Base-by-base conservation (phyloP, 2,888 invertebrate species). In the Phlogophora meticulosa region DNA sequence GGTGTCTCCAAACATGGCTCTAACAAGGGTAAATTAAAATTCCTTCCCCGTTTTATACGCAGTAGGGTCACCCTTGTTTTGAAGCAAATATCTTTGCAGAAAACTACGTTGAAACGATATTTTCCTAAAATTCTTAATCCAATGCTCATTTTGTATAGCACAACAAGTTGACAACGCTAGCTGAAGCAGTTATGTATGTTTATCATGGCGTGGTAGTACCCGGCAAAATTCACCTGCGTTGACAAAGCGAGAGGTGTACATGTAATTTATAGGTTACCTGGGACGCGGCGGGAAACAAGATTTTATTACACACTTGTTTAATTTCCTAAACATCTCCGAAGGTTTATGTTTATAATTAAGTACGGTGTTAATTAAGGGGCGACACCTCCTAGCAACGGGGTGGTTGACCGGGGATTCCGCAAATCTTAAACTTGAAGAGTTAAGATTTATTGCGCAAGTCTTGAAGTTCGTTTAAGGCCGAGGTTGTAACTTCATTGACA, bases 21-120 rank as follows among this genome's bases (percentile, higher is more conserved):
- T 92, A 93, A 93, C 93, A 89, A 93, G 92, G 90, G 88, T 90
- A 89, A 91, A 93, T 93, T 93, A 93, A 93, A 93, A 93, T 93
- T 93, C 93, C 90, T 88, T 78, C 67, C 76, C 78, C 85, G 85
- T 87, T 90, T 90, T 87, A 88, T 88, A 85, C 84, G 83, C 79
- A 83, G 81, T 74, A 77, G 84, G 86, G 86, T 84, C 87, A 85
- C 87, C 89, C 85, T 86, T 78, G 78, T 83, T 81, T 78, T 62
- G 61, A 75, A 46, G 71, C 75, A 72, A 80, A 82, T 67, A 73
- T 58, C 68, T 73, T 64, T 46, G 48, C 53, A 61, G 69, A 68
- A 59, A 67, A 65, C 22, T 52, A 57, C 24, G 40, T 34, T 51
- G 11, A 42, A 36, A 20, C 53, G 59, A 53, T 15, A 11, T 7